These are phyloP conservation scores for Plutomurus gul DNA, from an alignment of 1,140 invertebrate species.

Conservation along the genomic window DNA sequence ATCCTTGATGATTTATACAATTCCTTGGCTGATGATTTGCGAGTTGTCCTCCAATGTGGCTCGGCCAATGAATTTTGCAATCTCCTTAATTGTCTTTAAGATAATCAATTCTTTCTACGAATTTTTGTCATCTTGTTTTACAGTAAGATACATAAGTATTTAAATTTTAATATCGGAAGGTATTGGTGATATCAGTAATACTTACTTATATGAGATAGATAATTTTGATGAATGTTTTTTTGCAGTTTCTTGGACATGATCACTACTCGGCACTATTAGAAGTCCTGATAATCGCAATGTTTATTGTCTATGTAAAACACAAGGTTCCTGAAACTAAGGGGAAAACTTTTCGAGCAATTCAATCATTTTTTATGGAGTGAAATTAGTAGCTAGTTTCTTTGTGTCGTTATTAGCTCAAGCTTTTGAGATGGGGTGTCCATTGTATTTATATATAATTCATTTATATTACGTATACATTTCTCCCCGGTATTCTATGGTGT, in stretches of 20 bases:
- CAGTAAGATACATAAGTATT: neutral
- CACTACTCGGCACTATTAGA: neutral
- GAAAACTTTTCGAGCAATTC: neutral
- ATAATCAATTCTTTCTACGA: neutral
- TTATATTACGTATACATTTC: too few relatives aligned
- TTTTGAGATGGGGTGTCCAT: too few relatives aligned
- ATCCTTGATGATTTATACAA: neutral
- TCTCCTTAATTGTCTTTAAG: neutral
- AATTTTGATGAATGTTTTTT: neutral
- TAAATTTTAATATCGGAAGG: too few relatives aligned
- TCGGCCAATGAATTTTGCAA: neutral
- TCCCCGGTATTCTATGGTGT: too few relatives aligned
- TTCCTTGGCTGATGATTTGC: neutral
- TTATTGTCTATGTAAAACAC: neutral
- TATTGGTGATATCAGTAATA: too few relatives aligned
- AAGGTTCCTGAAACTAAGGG: neutral
- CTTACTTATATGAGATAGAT: neutral
- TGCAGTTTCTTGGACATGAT: neutral
- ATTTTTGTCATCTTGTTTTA: neutral
- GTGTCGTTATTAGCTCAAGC: too few relatives aligned
- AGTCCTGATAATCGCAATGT: neutral
- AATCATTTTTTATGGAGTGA: neutral
- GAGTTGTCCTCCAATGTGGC: neutral
- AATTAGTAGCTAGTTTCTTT: too few relatives aligned
- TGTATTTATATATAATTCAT: too few relatives aligned